phyloP scores from a whole-genome alignment of 23 tunicate species.

The Ciona savignyi region DNA sequence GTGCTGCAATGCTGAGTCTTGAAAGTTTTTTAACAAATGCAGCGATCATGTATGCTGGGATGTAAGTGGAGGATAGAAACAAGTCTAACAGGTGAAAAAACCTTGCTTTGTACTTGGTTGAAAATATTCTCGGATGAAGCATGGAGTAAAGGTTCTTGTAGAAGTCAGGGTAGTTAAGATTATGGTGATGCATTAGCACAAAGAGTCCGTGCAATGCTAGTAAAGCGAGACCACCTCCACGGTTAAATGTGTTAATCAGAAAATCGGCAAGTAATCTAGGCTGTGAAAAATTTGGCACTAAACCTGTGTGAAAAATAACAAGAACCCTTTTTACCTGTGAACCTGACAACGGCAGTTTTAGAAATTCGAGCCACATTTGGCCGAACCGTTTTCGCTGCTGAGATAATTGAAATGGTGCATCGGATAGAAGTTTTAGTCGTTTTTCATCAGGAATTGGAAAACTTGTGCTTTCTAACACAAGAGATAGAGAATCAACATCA shows the following conservation, averaged over 20 bases:
- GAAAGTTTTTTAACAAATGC: constrained; percentile 87
- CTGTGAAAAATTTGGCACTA: constrained; percentile 75
- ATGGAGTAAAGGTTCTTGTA: constrained; percentile 60
- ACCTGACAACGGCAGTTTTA: constrained; percentile 35
- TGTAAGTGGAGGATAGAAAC: constrained; percentile 69
- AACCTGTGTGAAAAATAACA: constrained; percentile 28
- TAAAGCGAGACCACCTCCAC: constrained; percentile 74
- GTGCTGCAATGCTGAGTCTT: constrained; percentile 50
- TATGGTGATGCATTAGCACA: constrained; percentile 62
- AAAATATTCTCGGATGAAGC: constrained; percentile 88
- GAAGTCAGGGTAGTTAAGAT: constrained; percentile 74
- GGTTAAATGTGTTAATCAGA: constrained; percentile 36
- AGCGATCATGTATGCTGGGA: constrained; percentile 65
- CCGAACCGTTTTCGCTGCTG: constrained; percentile 39
- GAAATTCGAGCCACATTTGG: constrained; percentile 57
- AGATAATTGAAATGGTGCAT: not conserved
- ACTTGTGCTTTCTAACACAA: not conserved
- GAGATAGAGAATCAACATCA: not conserved
- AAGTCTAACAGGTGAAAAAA: constrained; percentile 62
- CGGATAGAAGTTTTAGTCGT: not conserved
- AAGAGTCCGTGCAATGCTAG: constrained; percentile 66
- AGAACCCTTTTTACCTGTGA: constrained; percentile 38
- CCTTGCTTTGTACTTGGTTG: constrained; percentile 53
- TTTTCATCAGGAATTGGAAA: not conserved
- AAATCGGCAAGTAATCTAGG: constrained; percentile 75